Percentiles rank a stretch among this genome's conserved stretches.
phyloP scores from a whole-genome alignment of 1,140 invertebrate genomes.

The Cotesia typhae region DNA sequence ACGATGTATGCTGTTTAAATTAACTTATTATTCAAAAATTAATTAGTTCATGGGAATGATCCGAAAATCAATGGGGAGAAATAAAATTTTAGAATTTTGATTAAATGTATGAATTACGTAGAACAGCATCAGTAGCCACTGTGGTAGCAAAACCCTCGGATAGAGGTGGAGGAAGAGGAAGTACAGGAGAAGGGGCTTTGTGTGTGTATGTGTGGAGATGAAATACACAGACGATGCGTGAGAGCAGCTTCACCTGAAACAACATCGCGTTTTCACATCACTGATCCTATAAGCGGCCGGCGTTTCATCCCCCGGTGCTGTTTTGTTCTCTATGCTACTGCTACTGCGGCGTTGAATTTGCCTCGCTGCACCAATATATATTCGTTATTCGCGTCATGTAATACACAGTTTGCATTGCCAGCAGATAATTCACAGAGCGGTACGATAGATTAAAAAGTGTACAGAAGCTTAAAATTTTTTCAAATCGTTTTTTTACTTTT shows the following conservation, averaged over 20 bases:
- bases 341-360: slow-evolving; percentile 20
- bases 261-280: slow-evolving; percentile 64
- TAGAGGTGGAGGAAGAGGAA: too few relatives aligned
- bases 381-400: slow-evolving; percentile 29
- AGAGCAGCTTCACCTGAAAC: slow-evolving; percentile 63
- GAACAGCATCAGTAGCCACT: not conserved
- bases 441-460: slow-evolving; percentile 18
- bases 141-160: too few relatives aligned
- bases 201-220: not conserved
- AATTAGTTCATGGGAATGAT: not conserved
- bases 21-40: slow-evolving; percentile 14
- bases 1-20: not conserved
- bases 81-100: slow-evolving; percentile 17
- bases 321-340: slow-evolving; percentile 41
- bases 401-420: slow-evolving; percentile 38
- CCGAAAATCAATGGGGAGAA: not conserved
- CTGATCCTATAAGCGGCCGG: slow-evolving; percentile 61
- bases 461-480: slow-evolving; percentile 4
- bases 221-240: slow-evolving; percentile 48
- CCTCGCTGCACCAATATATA: slow-evolving; percentile 29
- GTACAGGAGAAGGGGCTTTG: too few relatives aligned
- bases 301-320: slow-evolving; percentile 61
- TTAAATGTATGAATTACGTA: slow-evolving; percentile 11
- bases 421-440: slow-evolving; percentile 47
- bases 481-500: not conserved